phyloP scores from a whole-genome alignment of 1,140 invertebrate genomes.

The Doryteuthis pealeii region DNA sequence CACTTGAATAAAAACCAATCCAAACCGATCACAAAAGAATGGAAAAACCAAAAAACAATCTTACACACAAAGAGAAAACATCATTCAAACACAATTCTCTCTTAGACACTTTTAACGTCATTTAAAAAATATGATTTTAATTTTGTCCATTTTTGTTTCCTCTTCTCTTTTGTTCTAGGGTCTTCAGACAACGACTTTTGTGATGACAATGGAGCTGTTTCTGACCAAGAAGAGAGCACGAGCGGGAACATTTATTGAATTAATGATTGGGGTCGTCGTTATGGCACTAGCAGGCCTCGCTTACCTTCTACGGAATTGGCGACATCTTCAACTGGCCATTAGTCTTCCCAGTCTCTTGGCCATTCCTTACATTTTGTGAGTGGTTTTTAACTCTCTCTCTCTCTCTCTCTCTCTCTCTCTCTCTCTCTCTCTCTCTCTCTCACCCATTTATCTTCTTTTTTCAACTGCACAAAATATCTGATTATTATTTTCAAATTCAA shows the following conservation, averaged over 20 bases:
- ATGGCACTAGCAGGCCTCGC: slow-evolving; percentile 56
- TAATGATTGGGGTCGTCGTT: slow-evolving; percentile 58
- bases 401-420: background rate
- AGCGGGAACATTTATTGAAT: slow-evolving; percentile 58
- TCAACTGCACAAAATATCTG: background rate
- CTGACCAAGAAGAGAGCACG: slow-evolving; percentile 56
- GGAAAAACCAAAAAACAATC: too few relatives aligned
- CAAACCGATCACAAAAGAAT: too few relatives aligned
- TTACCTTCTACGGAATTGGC: slow-evolving; percentile 58
- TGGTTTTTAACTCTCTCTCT: background rate
- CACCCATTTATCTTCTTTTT: too few relatives aligned
- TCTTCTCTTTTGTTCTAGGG: slow-evolving; percentile 31
- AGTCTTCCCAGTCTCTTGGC: slow-evolving; percentile 38
- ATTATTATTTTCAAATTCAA: background rate
- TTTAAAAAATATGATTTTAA: too few relatives aligned
- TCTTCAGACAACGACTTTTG: slow-evolving; percentile 46
- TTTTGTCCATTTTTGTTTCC: too few relatives aligned
- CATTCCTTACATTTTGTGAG: slow-evolving; percentile 46
- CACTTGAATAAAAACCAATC: too few relatives aligned
- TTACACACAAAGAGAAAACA: too few relatives aligned
- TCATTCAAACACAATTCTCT: too few relatives aligned
- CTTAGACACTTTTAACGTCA: too few relatives aligned
- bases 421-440: background rate
- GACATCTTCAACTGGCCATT: slow-evolving; percentile 57
- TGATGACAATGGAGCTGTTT: slow-evolving; percentile 57